Conservation (phyloP, 2,888 invertebrate genomes). For the Ennomos fuscantarius region DNA sequence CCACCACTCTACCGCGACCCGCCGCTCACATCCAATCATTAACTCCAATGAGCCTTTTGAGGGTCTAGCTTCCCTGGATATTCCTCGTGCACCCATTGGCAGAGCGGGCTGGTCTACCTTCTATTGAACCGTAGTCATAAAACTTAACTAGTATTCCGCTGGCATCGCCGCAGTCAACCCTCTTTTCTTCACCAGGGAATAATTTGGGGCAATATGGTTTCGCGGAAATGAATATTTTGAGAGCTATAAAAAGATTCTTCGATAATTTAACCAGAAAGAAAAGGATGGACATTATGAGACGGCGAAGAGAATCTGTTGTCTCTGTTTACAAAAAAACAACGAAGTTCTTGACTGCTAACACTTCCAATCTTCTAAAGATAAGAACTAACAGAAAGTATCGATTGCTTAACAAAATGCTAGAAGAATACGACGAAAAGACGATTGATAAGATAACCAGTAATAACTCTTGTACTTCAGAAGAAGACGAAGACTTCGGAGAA, state of each 20-base stretch:
- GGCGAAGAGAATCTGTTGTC: conserved; percentile 73
- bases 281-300: conserved; percentile 59
- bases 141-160: conserved; percentile 64
- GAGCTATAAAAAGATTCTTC: conserved; percentile 48
- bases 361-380: conserved; percentile 68
- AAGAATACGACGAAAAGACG: conserved; percentile 48
- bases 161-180: conserved; percentile 58
- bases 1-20: conserved; percentile 56
- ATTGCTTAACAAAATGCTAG: conserved; percentile 54
- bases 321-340: conserved; percentile 77
- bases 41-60: conserved; percentile 9
- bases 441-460: conserved; percentile 33
- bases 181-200: conserved; percentile 39
- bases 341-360: conserved; percentile 70
- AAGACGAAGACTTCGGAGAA: conserved; percentile 65
- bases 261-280: conserved; percentile 42
- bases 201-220: conserved; percentile 30
- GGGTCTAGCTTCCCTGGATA: conserved; percentile 56
- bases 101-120: conserved; percentile 57
- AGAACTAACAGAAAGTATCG: conserved; percentile 65
- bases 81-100: conserved; percentile 63
- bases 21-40: conserved; percentile 36
- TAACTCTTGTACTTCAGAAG: conserved; percentile 37
- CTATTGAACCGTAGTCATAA: conserved; percentile 70
- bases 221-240: conserved; percentile 43